phyloP scores from a whole-genome alignment of 1,140 invertebrate genomes.

The Zaprionus nigranus region DNA sequence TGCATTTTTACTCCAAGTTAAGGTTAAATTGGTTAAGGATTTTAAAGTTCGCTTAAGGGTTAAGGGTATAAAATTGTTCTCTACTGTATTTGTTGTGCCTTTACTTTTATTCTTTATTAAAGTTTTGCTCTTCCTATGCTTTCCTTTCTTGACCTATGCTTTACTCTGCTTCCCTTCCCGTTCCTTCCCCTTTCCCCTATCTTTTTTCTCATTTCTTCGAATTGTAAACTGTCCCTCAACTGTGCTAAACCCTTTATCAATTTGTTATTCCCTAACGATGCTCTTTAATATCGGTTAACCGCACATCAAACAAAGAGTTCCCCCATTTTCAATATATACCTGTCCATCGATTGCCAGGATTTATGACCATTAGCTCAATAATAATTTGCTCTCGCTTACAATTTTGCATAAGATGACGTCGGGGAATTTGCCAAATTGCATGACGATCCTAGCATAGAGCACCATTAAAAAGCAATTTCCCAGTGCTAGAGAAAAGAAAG shows the following conservation, averaged over 20 bases:
- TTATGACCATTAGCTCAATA: slow-evolving; percentile 23
- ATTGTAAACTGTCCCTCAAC: background rate
- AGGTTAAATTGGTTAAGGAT: background rate
- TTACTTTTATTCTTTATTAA: too few species aligned
- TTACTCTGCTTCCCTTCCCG: too few species aligned
- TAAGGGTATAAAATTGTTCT: too few species aligned
- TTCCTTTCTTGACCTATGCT: too few species aligned
- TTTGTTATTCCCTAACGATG: background rate
- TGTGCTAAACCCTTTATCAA: background rate
- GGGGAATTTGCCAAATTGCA: slow-evolving; percentile 40
- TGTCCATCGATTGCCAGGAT: slow-evolving; percentile 6
- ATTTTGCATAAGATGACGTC: slow-evolving; percentile 27
- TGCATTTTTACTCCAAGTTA: background rate
- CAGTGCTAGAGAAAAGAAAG: background rate
- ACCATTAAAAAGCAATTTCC: slow-evolving; percentile 56
- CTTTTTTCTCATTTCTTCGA: background rate
- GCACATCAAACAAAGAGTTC: background rate
- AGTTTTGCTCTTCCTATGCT: too few species aligned
- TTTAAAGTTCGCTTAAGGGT: too few species aligned
- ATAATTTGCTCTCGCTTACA: slow-evolving; percentile 14
- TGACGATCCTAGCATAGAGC: slow-evolving; percentile 28
- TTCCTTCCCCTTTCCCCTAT: too few species aligned
- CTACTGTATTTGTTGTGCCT: too few species aligned
- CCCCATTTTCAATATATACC: background rate
- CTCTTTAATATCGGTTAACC: background rate